Evolutionary conservation across 2,113 vertebrate genomes (phyloP).

Genomic region (Protobothrops flavoviridis): DNA sequence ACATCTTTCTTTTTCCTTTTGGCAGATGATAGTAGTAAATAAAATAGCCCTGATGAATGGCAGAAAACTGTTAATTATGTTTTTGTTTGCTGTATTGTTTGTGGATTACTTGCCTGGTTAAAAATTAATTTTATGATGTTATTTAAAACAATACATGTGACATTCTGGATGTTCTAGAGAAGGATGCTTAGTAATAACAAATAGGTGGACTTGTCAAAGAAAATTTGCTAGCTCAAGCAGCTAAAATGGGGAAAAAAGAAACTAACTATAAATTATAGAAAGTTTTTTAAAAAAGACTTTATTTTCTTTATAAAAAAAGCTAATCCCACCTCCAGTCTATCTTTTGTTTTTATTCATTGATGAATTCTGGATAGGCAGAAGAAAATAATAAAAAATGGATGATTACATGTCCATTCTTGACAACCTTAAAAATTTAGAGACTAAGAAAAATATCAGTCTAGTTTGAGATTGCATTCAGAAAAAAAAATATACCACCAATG

Average conservation of each 20-base stretch:
- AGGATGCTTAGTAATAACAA: conserved; percentile 60
- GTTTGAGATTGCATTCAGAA: neutral
- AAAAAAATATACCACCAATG: conserved; percentile 23
- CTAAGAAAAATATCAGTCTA: conserved; percentile 38
- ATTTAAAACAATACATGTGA: conserved; percentile 66
- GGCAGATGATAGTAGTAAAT: conserved; percentile 50
- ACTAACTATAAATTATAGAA: conserved; percentile 36
- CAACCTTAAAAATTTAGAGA: conserved; percentile 47
- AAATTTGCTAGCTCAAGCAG: conserved; percentile 55
- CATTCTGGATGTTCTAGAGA: conserved; percentile 57
- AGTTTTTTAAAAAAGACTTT: neutral
- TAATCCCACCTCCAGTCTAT: neutral
- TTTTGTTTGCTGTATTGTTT: conserved; percentile 60
- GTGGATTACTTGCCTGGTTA: conserved; percentile 51
- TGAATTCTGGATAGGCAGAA: conserved; percentile 47
- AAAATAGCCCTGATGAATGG: conserved; percentile 50
- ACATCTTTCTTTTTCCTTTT: conserved; percentile 55
- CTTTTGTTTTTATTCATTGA: conserved; percentile 47
- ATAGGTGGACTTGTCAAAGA: conserved; percentile 53
- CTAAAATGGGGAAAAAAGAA: conserved; percentile 44
- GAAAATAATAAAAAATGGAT: conserved; percentile 47
- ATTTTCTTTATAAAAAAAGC: conserved; percentile 15
- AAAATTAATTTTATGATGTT: conserved; percentile 67
- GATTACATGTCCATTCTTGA: conserved; percentile 34
- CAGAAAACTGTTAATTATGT: conserved; percentile 66